These are phyloP conservation scores for Anastrepha obliqua DNA, from an alignment of 1,140 invertebrate genomes.

Conservation along the genomic window DNA sequence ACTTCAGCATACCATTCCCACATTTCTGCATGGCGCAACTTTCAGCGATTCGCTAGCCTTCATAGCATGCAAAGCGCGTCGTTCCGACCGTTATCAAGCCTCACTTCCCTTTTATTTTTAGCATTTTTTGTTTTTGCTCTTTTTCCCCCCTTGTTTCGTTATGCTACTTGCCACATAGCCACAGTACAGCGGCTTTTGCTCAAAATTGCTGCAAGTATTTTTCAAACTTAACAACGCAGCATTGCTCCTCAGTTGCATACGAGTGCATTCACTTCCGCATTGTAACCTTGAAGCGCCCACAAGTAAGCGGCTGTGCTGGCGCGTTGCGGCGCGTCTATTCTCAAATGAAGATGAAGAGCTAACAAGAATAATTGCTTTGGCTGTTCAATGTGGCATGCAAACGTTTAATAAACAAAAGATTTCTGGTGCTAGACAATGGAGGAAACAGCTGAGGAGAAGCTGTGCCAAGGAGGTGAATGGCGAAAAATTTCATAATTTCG, in stretches of 20 bases:
- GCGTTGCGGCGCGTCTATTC: not conserved
- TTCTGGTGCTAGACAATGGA: not conserved
- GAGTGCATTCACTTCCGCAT: constrained; percentile 30
- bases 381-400: not conserved
- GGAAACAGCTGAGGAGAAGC: not conserved
- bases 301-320: constrained; percentile 3
- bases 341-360: constrained; percentile 5
- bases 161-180: not conserved
- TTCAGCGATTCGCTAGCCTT: not conserved
- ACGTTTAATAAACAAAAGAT: constrained; percentile 5
- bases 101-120: not conserved
- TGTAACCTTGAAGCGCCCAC: constrained; percentile 44
- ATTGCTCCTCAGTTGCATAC: no score
- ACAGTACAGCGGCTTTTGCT: not conserved
- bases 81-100: not conserved
- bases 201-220: not conserved
- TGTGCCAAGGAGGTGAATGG: not conserved
- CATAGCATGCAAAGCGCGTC: not conserved
- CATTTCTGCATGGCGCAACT: not conserved
- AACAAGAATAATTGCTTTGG: constrained; percentile 22
- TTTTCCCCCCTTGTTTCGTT: not conserved
- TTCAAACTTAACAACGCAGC: not conserved
- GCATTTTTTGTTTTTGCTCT: not conserved
- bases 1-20: not conserved
- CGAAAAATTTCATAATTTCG: constrained; percentile 23